phyloP scores from a whole-genome alignment of 2,888 invertebrate genomes.

The Slavum lentiscoides region DNA sequence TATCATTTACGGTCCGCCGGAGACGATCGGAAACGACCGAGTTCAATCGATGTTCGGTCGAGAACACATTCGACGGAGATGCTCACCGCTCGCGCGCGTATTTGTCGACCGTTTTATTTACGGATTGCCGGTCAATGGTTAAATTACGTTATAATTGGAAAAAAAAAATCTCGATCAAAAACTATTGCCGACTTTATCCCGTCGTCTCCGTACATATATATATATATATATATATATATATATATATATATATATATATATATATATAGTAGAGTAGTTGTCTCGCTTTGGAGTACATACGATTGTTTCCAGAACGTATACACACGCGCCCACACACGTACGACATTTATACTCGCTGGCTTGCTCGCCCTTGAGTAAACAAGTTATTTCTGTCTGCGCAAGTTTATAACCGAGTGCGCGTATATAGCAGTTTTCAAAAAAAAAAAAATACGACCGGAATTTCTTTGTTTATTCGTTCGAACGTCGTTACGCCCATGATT shows the following conservation, averaged over 20 bases:
- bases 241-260: background rate
- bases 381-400: slow-evolving; percentile 27
- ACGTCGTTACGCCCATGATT: no score
- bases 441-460: no score
- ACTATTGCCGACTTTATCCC: slow-evolving; percentile 9
- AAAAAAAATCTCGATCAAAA: slow-evolving; percentile 20
- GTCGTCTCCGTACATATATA: background rate
- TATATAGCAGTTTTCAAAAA: background rate
- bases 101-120: slow-evolving; percentile 35
- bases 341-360: background rate
- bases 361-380: background rate
- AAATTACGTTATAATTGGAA: slow-evolving; percentile 40
- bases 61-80: background rate
- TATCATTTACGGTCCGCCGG: slow-evolving; percentile 5
- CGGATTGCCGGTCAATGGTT: slow-evolving; percentile 8
- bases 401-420: slow-evolving; percentile 10
- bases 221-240: no score
- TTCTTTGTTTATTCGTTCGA: no score
- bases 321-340: background rate
- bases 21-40: background rate
- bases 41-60: slow-evolving; percentile 17
- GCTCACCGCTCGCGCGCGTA: background rate
- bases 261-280: background rate
- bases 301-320: slow-evolving; percentile 1
- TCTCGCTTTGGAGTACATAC: slow-evolving; percentile 8